These are phyloP conservation scores for Acanthurus tractus DNA, from an alignment of 2,797 vertebrate species.

Conservation along the genomic window DNA sequence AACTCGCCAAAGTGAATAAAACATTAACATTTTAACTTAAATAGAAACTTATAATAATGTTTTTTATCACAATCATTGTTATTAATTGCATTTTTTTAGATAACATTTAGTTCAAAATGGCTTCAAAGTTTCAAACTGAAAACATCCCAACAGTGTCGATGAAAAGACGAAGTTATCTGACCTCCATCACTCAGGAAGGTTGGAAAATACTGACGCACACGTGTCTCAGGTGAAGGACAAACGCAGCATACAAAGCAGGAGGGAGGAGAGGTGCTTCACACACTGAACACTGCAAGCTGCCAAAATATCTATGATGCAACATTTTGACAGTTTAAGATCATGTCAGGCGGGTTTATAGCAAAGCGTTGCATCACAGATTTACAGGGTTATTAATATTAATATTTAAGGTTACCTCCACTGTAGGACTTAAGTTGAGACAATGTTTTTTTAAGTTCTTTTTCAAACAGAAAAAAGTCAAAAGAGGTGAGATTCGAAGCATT, in stretches of 20 bases:
- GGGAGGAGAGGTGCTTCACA: background rate
- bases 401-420: background rate
- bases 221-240: background rate
- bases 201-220: background rate
- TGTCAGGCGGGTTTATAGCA: background rate
- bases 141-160: background rate
- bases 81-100: background rate
- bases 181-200: background rate
- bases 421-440: too few species aligned
- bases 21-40: background rate
- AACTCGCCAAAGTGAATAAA: background rate
- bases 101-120: background rate
- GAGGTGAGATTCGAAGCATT: background rate
- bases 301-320: conserved; percentile 18
- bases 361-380: conserved; percentile 2
- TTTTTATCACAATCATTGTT: too few species aligned
- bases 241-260: conserved; percentile 4
- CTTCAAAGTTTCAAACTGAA: background rate
- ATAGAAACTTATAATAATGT: background rate
- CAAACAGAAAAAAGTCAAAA: background rate
- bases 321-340: conserved; percentile 7
- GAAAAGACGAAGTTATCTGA: background rate
- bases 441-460: background rate
- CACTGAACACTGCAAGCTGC: background rate
- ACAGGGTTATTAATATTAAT: background rate